Evolutionary conservation across 2,888 invertebrate species (phyloP).

Genomic region (Nephrotoma appendiculata): DNA sequence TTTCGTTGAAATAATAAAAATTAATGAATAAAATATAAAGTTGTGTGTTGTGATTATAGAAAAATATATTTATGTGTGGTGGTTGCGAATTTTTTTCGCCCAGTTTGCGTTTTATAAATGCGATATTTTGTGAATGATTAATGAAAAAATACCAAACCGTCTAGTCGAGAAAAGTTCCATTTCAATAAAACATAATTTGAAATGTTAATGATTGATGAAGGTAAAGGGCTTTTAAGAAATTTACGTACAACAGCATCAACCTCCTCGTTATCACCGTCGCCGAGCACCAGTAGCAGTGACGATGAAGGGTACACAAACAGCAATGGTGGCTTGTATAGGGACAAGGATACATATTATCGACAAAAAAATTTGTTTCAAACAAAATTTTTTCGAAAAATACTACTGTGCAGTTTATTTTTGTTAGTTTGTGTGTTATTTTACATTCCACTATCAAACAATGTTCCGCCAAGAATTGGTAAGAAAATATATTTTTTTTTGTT

Average conservation of each 20-base stretch:
- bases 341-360: neutral
- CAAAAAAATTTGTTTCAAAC: neutral
- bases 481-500: slow-evolving; percentile 1
- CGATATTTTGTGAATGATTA: neutral
- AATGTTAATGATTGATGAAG: neutral
- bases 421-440: slow-evolving; percentile 21
- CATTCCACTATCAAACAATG: slow-evolving; percentile 23
- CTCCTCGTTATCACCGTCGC: neutral
- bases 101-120: neutral
- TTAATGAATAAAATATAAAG: neutral
- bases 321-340: neutral
- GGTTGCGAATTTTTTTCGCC: neutral
- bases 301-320: neutral
- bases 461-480: slow-evolving; percentile 23
- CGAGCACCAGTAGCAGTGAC: neutral
- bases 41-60: neutral
- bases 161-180: neutral
- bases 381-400: neutral
- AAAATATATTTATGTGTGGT: neutral
- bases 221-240: neutral
- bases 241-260: neutral
- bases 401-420: slow-evolving; percentile 16
- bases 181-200: neutral
- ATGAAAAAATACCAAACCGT: neutral
- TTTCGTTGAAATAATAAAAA: neutral